These are phyloP conservation scores for Phytoseiulus persimilis DNA, from an alignment of 2,888 invertebrate species.

Conservation along the genomic window DNA sequence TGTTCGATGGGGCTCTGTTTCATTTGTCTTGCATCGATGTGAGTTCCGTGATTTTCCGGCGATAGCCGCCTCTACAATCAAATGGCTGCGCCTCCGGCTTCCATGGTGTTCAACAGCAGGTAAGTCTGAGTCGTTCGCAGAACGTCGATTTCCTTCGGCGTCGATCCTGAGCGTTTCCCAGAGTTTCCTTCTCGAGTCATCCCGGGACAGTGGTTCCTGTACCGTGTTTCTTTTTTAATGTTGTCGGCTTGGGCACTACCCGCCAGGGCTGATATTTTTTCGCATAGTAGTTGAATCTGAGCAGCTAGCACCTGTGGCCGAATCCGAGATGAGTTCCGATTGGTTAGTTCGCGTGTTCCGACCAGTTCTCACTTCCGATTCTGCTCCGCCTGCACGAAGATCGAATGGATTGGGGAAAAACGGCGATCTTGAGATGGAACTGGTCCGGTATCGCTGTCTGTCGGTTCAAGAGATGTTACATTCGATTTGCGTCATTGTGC, in stretches of 20 bases:
- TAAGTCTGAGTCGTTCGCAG: not conserved
- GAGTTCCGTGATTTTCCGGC: not conserved
- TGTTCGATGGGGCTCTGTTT: not conserved
- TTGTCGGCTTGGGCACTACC: not conserved
- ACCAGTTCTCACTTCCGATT: not conserved
- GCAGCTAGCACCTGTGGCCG: not conserved
- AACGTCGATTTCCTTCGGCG: not conserved
- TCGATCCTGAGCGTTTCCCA: not conserved
- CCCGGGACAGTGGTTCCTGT: not conserved
- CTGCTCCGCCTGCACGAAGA: not conserved
- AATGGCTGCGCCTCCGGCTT: not conserved
- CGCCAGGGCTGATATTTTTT: not conserved
- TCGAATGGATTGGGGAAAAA: not conserved
- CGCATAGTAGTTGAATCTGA: not conserved
- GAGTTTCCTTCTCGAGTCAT: not conserved
- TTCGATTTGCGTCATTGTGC: too few species aligned
- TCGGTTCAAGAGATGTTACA: too few species aligned
- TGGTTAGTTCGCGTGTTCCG: not conserved
- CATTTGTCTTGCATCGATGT: not conserved
- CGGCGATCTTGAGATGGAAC: not conserved
- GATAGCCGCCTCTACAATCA: not conserved
- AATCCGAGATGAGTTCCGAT: not conserved
- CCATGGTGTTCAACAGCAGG: not conserved
- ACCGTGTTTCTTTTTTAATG: not conserved
- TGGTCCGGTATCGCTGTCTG: too few species aligned